Base-by-base conservation (phyloP, 2,113 vertebrate genomes). In the Microcebus lehilahytsara region DNA sequence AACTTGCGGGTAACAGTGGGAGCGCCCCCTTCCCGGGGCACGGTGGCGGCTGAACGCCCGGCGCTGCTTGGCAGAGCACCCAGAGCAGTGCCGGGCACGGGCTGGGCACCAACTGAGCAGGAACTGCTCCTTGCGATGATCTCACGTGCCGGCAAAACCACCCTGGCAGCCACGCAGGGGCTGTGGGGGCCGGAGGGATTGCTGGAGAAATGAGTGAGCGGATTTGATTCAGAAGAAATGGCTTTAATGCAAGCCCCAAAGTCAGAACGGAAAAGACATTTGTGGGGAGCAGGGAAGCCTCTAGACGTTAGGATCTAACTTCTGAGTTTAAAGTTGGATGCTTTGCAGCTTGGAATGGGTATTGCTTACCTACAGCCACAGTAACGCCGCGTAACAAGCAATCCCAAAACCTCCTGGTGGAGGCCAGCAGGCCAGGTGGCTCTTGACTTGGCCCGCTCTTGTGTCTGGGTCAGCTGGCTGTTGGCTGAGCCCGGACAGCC, bases 21-120 rank as follows among this genome's bases (percentile, higher is more conserved):
- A 49, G 34, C 8, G 30, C 17, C 49, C 12, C 0, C 42, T 9
- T 66, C 30, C 3, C 25, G 9, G 60, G 32, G 19, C 12, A 6
- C 9, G 1, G 37, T 2, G 10, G 10, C 23, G 60, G n/a, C 19
- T 13, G 1, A 0, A 11, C 0, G 53, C 53, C 17, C 17, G 5
- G 53, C 53, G 17, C 53, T 56, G 53, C 53, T 37, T n/a, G 0
- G 4, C 8, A 5, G 62, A 5, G 0, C 2, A 51, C 16, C 20
- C 3, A 12, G 20, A 5, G 1, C 1, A 5, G 34, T 17, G 23
- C 69, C 27, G 5, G 74, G 42, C 40, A 27, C 6, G 0, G 0
- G n/a, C 46, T 4, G 49, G 16, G 69, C 77, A 1, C n/a, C 6
- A 0, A 32, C n/a, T 1, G 4, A 0, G 14, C 46, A 12, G 7